Percentiles rank a stretch among this genome's conserved stretches.
phyloP scores from a whole-genome alignment of 2,113 vertebrate species.

The Lonchura striata region DNA sequence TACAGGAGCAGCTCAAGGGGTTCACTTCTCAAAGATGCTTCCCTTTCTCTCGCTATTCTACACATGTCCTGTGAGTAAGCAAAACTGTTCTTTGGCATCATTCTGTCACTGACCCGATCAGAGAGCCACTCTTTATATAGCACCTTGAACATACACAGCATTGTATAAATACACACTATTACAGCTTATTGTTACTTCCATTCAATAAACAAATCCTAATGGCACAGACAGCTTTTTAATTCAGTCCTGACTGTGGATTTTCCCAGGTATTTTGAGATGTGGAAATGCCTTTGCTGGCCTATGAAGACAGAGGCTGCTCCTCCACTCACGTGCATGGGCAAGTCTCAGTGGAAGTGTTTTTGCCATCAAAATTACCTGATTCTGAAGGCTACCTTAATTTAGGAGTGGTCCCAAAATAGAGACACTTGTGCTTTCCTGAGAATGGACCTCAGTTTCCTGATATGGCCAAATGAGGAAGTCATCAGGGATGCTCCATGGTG shows the following conservation, averaged over 20 bases:
- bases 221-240: neutral
- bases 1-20: neutral
- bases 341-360: neutral
- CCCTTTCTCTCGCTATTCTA: neutral
- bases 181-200: neutral
- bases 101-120: neutral
- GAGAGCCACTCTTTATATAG: neutral
- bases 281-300: neutral
- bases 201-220: neutral
- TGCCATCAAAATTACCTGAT: neutral
- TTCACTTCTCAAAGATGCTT: rapidly evolving
- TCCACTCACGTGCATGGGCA: rapidly evolving
- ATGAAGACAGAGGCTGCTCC: rapidly evolving
- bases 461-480: neutral
- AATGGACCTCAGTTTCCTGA: neutral
- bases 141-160: neutral
- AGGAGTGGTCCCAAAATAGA: neutral
- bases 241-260: neutral
- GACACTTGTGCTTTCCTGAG: neutral
- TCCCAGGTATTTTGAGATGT: neutral
- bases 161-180: neutral
- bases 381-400: neutral
- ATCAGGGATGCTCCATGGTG: rapidly evolving
- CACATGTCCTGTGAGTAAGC: neutral
- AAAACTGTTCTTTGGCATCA: neutral